Percentiles rank a stretch among this genome's conserved stretches.
Conservation (phyloP, 2,797 vertebrate species). For the Graptemys geographica region DNA sequence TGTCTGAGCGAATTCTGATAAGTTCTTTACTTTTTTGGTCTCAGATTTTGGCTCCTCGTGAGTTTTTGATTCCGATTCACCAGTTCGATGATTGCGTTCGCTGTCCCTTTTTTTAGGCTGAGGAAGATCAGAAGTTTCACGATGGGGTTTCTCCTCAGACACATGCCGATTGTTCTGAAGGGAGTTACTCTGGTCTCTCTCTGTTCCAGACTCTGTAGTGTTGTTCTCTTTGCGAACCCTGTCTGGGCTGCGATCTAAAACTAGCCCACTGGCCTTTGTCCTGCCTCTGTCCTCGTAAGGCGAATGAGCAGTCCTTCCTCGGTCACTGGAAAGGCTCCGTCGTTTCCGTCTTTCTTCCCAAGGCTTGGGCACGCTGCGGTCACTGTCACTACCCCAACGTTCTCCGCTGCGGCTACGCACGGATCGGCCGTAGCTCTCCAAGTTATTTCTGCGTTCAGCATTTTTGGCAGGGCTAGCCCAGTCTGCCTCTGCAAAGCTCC, state of each 20-base stretch:
- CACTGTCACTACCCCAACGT: conserved; percentile 89
- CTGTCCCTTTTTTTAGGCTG: conserved; percentile 84
- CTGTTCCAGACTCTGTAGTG: conserved; percentile 87
- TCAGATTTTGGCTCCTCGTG: conserved; percentile 82
- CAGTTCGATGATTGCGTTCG: conserved; percentile 86
- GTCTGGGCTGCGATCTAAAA: conserved; percentile 91
- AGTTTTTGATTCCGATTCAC: conserved; percentile 79
- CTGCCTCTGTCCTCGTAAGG: conserved; percentile 85
- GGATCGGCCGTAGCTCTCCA: conserved; percentile 88
- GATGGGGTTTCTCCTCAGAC: conserved; percentile 83
- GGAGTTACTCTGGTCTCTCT: conserved; percentile 84
- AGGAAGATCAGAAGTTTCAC: conserved; percentile 75
- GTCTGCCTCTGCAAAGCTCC: conserved; percentile 89
- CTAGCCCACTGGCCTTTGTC: conserved; percentile 83
- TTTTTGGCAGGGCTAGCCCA: conserved; percentile 89
- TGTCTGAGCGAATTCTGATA: conserved; percentile 91
- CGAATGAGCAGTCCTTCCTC: conserved; percentile 80
- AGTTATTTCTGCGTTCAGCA: conserved; percentile 86
- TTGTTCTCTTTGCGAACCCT: conserved; percentile 88
- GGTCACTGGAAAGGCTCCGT: conserved; percentile 87
- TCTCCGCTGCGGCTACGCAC: conserved; percentile 92
- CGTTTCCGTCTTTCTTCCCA: conserved; percentile 89
- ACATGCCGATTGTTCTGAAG: conserved; percentile 84
- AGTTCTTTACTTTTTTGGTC: conserved; percentile 83
- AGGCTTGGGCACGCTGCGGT: conserved; percentile 79